Conservation (phyloP, 1,140 invertebrate species). For the Nephila pilipes region DNA sequence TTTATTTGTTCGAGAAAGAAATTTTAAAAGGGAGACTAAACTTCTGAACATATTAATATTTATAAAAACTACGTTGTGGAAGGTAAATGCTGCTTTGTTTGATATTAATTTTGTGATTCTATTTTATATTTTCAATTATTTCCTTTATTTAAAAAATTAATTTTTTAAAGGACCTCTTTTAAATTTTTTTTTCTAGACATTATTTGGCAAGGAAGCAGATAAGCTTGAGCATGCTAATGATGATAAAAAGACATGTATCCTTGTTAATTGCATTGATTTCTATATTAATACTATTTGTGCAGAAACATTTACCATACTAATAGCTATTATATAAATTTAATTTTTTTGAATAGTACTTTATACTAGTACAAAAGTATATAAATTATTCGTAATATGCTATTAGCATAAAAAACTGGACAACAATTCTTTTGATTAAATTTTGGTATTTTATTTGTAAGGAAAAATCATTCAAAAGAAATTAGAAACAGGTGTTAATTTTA, state of each 20-base stretch:
- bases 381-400: too few relatives aligned
- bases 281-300: too few relatives aligned
- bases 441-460: too few relatives aligned
- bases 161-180: not conserved
- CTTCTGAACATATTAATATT: constrained; percentile 96
- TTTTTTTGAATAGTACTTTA: too few relatives aligned
- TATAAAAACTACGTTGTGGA: constrained; percentile 98
- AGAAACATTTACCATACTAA: too few relatives aligned
- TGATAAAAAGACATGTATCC: constrained; percentile 86
- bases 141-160: too few relatives aligned
- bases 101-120: not conserved
- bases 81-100: constrained; percentile 84
- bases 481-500: too few relatives aligned
- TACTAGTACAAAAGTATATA: too few relatives aligned
- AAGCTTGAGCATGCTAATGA: constrained; percentile 99
- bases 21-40: constrained; percentile 97
- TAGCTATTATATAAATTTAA: too few relatives aligned
- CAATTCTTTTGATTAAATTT: too few relatives aligned
- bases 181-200: constrained; percentile 84
- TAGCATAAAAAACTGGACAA: too few relatives aligned
- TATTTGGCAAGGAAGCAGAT: constrained; percentile 99
- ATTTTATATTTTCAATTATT: not conserved
- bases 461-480: too few relatives aligned
- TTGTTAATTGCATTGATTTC: not conserved
- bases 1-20: constrained; percentile 95